Evolutionary conservation across 2,888 invertebrate species (phyloP), one percentile per base, ranked within the genome.

Genomic region (Cephalotes varians): DNA sequence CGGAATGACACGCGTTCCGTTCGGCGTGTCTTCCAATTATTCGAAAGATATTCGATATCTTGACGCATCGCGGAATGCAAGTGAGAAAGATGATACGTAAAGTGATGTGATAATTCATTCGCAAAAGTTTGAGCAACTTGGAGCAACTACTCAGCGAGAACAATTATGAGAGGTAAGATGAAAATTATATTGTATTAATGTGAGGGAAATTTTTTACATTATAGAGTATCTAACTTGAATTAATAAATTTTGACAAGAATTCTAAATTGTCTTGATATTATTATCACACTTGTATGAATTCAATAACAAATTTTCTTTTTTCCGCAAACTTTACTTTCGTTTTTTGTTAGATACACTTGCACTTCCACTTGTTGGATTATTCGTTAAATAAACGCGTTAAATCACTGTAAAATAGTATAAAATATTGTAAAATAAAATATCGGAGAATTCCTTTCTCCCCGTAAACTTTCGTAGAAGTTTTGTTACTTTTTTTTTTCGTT

Each of bases 11-110:
- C 80, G 58, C 71, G 47, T n/a, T n/a, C n/a, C 40, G 40, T 56
- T 49, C 64, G 71, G 64, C 73, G 60, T 81, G 49, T 44, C 67
- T 54, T 80, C 44, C 80, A 72, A 82, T 79, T 77, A 84, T 83
- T 86, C 21, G 71, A 5, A 56, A 40, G 40, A 69, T n/a, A n/a
- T n/a, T n/a, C n/a, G n/a, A n/a, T 76, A 47, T 62, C 18, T 49
- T 25, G 34, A 18, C 37, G 12, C 21, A 9, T 28, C 44, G 5
- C 31, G 37, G 34, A 56, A 40, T 9, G 54, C 37, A 54, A 9
- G n/a, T 72, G n/a, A n/a, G 10, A 34, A 49, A 74, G 51, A 76
- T 1, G 1, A 9, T 49, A 31, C 6, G 56, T 21, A 51, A 54
- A 37, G 21, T 67, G 40, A 54, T 18, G 40, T 40, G 28, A 15